phyloP scores from a whole-genome alignment of 2,797 vertebrate species.

The Leucoraja ocellata region DNA sequence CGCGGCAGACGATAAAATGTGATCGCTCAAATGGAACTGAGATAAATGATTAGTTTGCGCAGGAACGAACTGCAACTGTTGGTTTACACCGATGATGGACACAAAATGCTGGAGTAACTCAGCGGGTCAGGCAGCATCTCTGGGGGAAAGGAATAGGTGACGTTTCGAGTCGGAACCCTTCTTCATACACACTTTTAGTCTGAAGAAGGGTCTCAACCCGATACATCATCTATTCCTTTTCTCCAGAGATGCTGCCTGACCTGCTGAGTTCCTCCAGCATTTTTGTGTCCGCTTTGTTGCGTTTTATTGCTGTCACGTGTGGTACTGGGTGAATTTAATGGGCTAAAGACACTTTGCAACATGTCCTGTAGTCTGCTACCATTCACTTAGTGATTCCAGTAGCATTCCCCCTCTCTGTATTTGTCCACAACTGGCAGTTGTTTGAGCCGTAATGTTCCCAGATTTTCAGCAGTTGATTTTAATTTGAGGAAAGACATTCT shows the following conservation, averaged over 20 bases:
- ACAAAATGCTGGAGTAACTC: too few species aligned
- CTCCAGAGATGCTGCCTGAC: too few species aligned
- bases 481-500: too few species aligned
- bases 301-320: neutral
- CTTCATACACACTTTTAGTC: too few species aligned
- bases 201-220: too few species aligned
- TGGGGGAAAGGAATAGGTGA: too few species aligned
- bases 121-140: too few species aligned
- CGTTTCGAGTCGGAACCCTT: too few species aligned
- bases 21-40: neutral
- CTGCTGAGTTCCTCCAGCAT: too few species aligned
- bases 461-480: neutral
- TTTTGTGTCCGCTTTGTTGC: neutral
- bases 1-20: neutral
- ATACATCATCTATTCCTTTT: too few species aligned
- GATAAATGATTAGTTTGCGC: neutral
- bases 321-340: neutral
- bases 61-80: too few species aligned
- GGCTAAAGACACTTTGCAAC: neutral
- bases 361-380: neutral
- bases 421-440: slow-evolving; percentile 4
- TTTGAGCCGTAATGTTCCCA: neutral
- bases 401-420: neutral
- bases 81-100: too few species aligned
- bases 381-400: neutral